Base-by-base conservation (phyloP, 2,113 vertebrate genomes). In the Osmerus mordax region DNA sequence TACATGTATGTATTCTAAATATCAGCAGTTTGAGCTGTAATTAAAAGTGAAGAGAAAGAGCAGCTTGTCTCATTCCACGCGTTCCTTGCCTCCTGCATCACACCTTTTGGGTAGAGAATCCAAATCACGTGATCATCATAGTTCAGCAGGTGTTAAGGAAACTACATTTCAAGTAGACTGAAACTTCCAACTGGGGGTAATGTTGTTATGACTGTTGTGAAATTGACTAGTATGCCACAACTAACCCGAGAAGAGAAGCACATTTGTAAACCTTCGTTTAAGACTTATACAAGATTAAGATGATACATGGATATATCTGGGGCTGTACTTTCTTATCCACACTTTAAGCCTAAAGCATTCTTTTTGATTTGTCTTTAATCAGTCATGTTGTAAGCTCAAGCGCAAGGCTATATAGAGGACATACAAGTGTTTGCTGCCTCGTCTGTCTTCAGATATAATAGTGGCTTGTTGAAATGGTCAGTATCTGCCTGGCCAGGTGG, bases 401-500 rank as follows among this genome's bases (percentile, higher is more conserved):
- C 16, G 19, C 6, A 68, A 70, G 64, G 32, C 1, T 55, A 55
- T 52, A 60, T 19, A 36, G 29, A 12, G 71, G 61, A 65, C 69
- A 60, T 54, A 70, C 73, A 16, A 51, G 21, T 62, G 60, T 25
- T n/a, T 18, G 12, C 23, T 25, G 28, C n/a, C 65, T 4, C 3
- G 68, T 4, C 82, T 76, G 78, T 84, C 87, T 64, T 29, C 73
- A 65, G 36, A 65, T 69, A 89, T 86, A 89, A 87, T 78, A 23
- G 83, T 76, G n/a, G 83, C 55, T 72, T 64, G 78, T 89, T 84
- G 72, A 83, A 85, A 78, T 79, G 66, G 61, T 25, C 55, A 79
- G 80, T 92, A 92, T 92, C 90, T 90, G 83, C 4, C 65, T 2
- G 67, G 80, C 84, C 91, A 92, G 90, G 87, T 86, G 87, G 87